A percentile compares a stretch with the other conserved stretches of the same genome.
phyloP scores from a whole-genome alignment of 2,113 vertebrate species.

The Nothoprocta pentlandii region DNA sequence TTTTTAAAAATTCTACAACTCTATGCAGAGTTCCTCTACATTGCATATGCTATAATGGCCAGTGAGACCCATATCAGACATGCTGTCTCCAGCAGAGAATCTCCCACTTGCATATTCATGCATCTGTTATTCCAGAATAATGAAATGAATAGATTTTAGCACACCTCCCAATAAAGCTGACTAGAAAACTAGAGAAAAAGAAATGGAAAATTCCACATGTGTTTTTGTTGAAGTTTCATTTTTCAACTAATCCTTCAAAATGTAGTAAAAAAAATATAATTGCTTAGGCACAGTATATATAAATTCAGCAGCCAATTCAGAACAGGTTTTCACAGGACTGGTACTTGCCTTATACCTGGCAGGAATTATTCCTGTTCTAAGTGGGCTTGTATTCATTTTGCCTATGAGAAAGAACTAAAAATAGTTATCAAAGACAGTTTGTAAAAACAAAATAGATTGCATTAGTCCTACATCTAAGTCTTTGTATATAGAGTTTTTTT shows the following conservation, averaged over 20 bases:
- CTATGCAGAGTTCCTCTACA: background rate
- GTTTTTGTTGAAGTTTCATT: background rate
- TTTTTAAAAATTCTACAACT: background rate
- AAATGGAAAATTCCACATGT: background rate
- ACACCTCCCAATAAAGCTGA: background rate
- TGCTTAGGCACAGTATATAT: background rate
- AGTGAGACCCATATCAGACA: background rate
- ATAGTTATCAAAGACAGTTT: background rate
- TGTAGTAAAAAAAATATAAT: slow-evolving; percentile 11
- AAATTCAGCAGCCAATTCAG: background rate
- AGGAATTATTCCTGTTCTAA: slow-evolving; percentile 9
- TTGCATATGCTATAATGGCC: fast-evolving
- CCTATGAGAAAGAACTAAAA: background rate
- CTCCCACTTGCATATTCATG: background rate
- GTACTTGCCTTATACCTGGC: background rate
- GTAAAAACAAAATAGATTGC: background rate
- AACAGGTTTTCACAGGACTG: slow-evolving; percentile 44
- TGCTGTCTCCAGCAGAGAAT: fast-evolving
- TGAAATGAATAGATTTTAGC: background rate
- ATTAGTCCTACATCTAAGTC: background rate
- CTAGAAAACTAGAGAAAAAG: background rate
- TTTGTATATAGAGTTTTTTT: background rate
- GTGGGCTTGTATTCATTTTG: background rate
- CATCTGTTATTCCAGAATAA: background rate
- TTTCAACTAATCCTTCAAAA: slow-evolving; percentile 12